Evolutionary conservation across 2,888 invertebrate genomes (phyloP).

Genomic region (Xestobium rufovillosum): DNA sequence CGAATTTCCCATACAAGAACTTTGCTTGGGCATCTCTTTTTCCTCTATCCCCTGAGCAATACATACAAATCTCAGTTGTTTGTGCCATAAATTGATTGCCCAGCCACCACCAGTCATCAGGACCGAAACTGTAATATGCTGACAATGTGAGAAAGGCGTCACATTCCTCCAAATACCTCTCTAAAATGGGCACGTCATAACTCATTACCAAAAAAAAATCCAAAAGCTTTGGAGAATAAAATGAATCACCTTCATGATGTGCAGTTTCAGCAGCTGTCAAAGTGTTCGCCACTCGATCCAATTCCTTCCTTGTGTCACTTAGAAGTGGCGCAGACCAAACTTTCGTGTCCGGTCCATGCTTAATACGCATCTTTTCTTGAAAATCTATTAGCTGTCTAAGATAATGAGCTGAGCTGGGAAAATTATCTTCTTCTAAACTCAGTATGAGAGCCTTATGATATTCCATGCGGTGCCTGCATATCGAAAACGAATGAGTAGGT

Average conservation of each 20-base stretch:
- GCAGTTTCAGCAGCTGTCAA: constrained; percentile 31
- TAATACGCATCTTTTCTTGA: constrained; percentile 45
- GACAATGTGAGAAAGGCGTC: constrained; percentile 43
- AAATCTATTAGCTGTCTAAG: constrained; percentile 50
- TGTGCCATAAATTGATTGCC: constrained; percentile 50
- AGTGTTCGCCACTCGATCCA: constrained; percentile 30
- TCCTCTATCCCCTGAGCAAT: constrained; percentile 44
- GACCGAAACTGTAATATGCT: constrained; percentile 39
- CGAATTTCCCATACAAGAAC: constrained; percentile 49
- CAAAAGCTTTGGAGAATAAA: neutral
- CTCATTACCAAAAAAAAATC: neutral
- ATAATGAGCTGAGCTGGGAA: constrained; percentile 45
- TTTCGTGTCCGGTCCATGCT: constrained; percentile 49
- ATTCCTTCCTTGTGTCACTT: constrained; percentile 29
- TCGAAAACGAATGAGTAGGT: too few relatives aligned
- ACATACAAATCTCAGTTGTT: constrained; percentile 43
- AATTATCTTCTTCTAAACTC: constrained; percentile 50
- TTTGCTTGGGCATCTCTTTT: constrained; percentile 46
- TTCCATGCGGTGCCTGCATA: constrained; percentile 47
- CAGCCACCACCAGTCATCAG: constrained; percentile 51
- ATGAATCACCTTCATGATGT: constrained; percentile 8
- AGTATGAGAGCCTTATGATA: constrained; percentile 48
- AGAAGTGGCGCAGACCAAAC: constrained; percentile 38
- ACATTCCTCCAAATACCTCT: constrained; percentile 29
- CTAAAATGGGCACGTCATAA: constrained; percentile 12